Evolutionary conservation across 1,140 invertebrate species (phyloP), one percentile per base, ranked within the genome.

Genomic region (Leptinotarsa defecta): DNA sequence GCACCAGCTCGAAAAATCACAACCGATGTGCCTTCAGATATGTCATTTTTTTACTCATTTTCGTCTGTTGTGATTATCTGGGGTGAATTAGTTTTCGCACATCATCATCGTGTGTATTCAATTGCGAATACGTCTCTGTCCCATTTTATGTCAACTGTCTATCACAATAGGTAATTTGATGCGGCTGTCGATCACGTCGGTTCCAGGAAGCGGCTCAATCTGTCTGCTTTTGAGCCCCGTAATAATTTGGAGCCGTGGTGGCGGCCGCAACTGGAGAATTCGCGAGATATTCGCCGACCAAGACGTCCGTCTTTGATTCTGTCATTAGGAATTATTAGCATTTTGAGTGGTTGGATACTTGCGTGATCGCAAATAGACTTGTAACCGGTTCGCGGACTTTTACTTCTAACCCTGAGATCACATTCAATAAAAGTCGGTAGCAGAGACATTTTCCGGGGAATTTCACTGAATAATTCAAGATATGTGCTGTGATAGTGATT

Each of bases 151-250:
- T 79, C 76, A 75, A 73, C 72, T 77, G 78, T 78, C 77, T 75
- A 74, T 79, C 74, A 80, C 78, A 82, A 81, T 82, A 75, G 77
- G 75, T 69, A 79, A 81, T 79, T 81, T 76, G 69, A 81, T 76
- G 65, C n/a, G 76, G 75, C 79, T 81, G 81, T 83, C 81, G 80
- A 83, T 83, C 80, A 83, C 77, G 77, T 79, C 71, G 3, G 22
- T 81, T 83, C 81, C 74, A 76, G 71, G 81, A 82, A 82, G 74
- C 73, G 72, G 64, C 69, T 75, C 76, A 79, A 79, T 81, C 78
- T 79, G 79, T 77, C 78, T 74, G 76, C 76, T 77, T 79, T 76
- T 77, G 76, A 77, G 78, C 48, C 49, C 52, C 64, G 76, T 68
- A 76, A 77, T 76, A 80, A 77, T 74, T 79, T 64, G 75, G 76